phyloP scores from a whole-genome alignment of 2,113 vertebrate species.

The Alectura lathami region DNA sequence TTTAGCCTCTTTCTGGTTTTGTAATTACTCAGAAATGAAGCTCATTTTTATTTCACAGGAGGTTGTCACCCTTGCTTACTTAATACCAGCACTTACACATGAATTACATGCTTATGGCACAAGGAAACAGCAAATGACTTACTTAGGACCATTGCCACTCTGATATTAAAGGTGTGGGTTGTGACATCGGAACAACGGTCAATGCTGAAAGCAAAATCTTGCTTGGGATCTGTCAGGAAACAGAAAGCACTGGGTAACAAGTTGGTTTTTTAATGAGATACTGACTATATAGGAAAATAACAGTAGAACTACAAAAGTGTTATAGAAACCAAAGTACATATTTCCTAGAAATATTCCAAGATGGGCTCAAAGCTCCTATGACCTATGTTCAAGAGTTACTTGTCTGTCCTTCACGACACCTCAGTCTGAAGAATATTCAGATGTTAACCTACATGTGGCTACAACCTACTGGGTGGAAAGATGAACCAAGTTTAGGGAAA shows the following conservation, averaged over 20 bases:
- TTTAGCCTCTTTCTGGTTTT: not conserved
- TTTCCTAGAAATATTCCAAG: not conserved
- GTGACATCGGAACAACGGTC: constrained; percentile 57
- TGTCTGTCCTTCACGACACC: not conserved
- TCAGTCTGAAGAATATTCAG: not conserved
- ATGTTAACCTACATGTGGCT: not conserved
- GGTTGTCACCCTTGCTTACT: not conserved
- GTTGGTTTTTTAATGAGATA: not conserved
- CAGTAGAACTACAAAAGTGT: not conserved
- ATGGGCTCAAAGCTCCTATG: not conserved
- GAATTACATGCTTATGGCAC: accelerated
- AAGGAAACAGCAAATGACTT: constrained; percentile 57
- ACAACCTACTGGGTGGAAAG: not conserved
- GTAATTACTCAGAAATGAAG: not conserved
- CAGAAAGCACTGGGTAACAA: not conserved
- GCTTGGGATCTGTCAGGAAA: constrained; percentile 70
- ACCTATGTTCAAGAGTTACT: not conserved
- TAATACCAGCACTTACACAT: not conserved
- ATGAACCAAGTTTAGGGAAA: not conserved
- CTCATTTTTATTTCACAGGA: not conserved
- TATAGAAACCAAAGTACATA: not conserved
- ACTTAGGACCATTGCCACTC: constrained; percentile 68
- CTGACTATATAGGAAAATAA: not conserved
- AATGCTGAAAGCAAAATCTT: constrained; percentile 76
- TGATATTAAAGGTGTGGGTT: constrained; percentile 48